phyloP scores from a whole-genome alignment of 2,797 vertebrate species.

The Balearica regulorum region DNA sequence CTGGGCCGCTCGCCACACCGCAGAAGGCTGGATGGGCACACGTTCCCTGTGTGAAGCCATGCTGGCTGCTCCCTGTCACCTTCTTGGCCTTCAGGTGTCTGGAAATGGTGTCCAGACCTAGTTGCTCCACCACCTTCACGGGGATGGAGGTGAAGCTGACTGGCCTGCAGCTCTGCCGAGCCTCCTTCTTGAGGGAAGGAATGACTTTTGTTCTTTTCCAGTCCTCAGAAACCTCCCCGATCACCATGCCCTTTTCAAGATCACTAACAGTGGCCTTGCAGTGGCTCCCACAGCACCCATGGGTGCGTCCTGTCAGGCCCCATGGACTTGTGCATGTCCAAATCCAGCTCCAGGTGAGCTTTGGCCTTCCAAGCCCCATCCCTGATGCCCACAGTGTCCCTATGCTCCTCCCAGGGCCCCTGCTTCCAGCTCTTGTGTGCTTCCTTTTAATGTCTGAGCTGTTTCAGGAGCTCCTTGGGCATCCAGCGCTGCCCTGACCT shows the following conservation, averaged over 20 bases:
- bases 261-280: neutral
- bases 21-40: neutral
- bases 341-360: neutral
- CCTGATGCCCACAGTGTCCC: neutral
- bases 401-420: fast-evolving
- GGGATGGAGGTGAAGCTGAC: neutral
- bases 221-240: neutral
- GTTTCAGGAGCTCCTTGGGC: neutral
- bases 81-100: neutral
- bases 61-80: neutral
- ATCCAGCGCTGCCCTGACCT: too few relatives aligned
- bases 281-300: fast-evolving
- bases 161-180: neutral
- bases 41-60: neutral
- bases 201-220: neutral
- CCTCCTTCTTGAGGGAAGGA: neutral
- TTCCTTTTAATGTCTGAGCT: neutral
- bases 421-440: neutral
- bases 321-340: neutral
- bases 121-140: neutral
- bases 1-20: neutral
- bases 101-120: neutral
- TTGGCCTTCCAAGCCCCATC: neutral
- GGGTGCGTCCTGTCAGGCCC: neutral
- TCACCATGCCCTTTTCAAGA: neutral